Evolutionary conservation across 2,113 vertebrate genomes (phyloP), one percentile per base, ranked within the genome.

Genomic region (Notothenia coriiceps): DNA sequence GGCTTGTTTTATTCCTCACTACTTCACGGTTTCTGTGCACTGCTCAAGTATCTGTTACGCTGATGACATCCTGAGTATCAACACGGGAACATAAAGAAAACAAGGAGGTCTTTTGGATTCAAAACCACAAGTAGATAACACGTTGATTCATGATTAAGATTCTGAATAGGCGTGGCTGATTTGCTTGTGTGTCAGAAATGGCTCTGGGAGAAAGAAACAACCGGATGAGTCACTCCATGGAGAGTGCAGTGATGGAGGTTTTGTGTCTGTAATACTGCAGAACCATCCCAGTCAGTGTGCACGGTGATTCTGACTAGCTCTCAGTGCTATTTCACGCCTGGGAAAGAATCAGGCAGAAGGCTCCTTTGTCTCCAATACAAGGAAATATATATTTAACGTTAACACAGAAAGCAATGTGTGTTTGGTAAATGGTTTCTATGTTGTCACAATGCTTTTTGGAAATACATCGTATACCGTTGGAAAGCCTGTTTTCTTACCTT

Each of bases 281-380:
- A 77, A 13, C 62, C 59, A 47, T 67, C 54, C 70, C 12, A 15
- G 43, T 70, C 60, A 61, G 57, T 70, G 40, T 60, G 77, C 57
- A 57, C 29, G 51, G 56, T 80, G 82, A 89, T 91, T 89, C 69
- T 51, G n/a, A 80, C 79, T 55, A 74, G 63, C 64, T 65, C 51
- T 71, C 70, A 33, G 12, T 13, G 11, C 47, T n/a, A 62, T 29
- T 43, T 66, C 46, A 75, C 78, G 65, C 70, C 54, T 70, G 51
- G 20, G 52, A 25, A 65, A 80, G 5, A 70, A 80, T n/a, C 13
- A 44, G 35, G 51, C 69, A 68, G 77, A 66, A 65, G 29, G 51
- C 35, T 80, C 2, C 18, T 86, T 83, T 88, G 74, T 86, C 20
- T 29, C 29, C 29, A 29, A 29, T 4, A 29, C 29, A 4, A 29